Percentiles rank a stretch among this genome's conserved stretches.
These are phyloP conservation scores for Pelecanoides urinatrix DNA, from an alignment of 2,113 vertebrate species.

Conservation along the genomic window DNA sequence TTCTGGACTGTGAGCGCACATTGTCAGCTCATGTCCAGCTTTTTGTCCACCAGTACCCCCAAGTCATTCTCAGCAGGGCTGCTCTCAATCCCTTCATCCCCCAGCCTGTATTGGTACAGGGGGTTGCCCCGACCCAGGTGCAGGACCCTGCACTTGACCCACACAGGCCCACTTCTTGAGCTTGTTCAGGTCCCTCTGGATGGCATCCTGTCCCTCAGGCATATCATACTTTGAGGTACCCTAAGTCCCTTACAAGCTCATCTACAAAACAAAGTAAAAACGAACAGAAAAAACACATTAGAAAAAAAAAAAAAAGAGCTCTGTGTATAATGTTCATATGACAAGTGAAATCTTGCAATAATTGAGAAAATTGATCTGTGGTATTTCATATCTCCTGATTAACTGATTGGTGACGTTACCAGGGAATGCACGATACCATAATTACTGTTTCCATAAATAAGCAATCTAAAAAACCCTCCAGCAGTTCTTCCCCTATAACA, in stretches of 20 bases:
- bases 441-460: background rate
- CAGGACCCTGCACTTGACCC: background rate
- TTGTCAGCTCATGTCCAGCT: too few relatives aligned
- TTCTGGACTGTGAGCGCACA: too few relatives aligned
- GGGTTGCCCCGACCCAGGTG: accelerated
- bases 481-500: background rate
- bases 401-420: background rate
- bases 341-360: background rate
- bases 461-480: background rate
- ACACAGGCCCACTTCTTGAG: accelerated
- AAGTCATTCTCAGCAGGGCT: background rate
- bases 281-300: background rate
- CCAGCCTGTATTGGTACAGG: accelerated
- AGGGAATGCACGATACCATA: background rate
- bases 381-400: background rate
- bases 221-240: background rate
- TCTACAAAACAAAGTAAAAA: background rate
- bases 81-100: background rate
- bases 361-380: background rate
- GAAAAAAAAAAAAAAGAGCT: background rate
- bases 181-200: background rate
- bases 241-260: background rate
- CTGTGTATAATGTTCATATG: background rate
- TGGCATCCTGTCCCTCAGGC: background rate
- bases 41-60: too few relatives aligned